These are phyloP conservation scores for Acridotheres tristis DNA, from an alignment of 2,797 vertebrate species.

Conservation along the genomic window DNA sequence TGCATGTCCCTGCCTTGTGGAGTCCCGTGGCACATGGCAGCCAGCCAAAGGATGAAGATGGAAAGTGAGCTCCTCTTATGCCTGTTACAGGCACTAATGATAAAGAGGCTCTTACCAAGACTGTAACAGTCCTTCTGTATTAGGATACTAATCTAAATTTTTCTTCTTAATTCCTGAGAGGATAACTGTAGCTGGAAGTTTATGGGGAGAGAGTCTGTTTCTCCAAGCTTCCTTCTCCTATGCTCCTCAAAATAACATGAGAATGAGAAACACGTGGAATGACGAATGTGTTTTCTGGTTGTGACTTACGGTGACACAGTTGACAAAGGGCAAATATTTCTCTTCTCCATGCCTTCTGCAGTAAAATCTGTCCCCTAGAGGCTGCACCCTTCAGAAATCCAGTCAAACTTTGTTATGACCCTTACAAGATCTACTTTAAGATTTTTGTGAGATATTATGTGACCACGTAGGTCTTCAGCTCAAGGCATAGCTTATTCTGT, in stretches of 20 bases:
- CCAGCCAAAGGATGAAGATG: neutral
- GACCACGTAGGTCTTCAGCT: neutral
- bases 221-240: neutral
- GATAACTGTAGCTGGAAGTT: neutral
- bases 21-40: neutral
- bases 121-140: neutral
- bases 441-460: neutral
- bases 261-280: neutral
- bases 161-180: neutral
- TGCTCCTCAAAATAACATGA: neutral
- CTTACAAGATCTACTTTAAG: neutral
- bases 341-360: neutral
- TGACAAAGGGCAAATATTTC: neutral
- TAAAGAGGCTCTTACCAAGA: neutral
- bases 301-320: rapidly evolving
- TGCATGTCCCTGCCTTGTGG: neutral
- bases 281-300: neutral
- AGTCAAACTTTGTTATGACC: neutral
- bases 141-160: neutral
- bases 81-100: neutral
- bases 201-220: neutral
- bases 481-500: neutral
- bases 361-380: neutral
- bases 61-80: neutral
- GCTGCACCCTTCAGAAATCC: neutral